Base-by-base conservation (phyloP, 2,888 invertebrate species). In the Drosophila hawaiiensis region DNA sequence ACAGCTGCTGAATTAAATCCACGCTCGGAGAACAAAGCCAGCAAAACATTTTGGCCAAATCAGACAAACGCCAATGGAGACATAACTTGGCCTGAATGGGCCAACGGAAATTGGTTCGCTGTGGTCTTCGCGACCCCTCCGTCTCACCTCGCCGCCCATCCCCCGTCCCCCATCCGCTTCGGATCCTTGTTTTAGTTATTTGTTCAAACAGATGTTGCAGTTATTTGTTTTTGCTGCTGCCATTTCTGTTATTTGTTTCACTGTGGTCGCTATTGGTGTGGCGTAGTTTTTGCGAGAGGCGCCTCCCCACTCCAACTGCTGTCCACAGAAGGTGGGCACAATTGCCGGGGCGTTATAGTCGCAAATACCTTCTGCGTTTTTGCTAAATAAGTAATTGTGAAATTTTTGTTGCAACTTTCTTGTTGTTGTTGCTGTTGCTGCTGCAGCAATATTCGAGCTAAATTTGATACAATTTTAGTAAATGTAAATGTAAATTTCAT, bases 151-250 rank as follows among this genome's bases (percentile, higher is more conserved):
- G 4, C n/a, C n/a, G 7, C 10, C n/a, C 25, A 37, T 19, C 14
- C 41, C 49, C 33, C 19, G 3, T 28, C n/a, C 5, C 16, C n/a
- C 56, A 25, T 64, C 47, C 56, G 53, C 47, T 67, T 52, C 56
- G 76, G 61, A 80, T 84, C 39, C 75, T 81, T 80, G 85, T 89
- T 84, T 83, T 68, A 75, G 68, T 73, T 90, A 90, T 90, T 88
- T 84, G 90, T 90, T 84, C 64, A 69, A 85, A 73, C 84, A 84
- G 84, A 88, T 84, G 84, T 75, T 85, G 90, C 90, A 80, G 33
- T 74, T 81, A 71, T 82, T 79, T 64, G 49, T 53, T 78, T 59
- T 41, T 79, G 69, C 29, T 79, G 67, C n/a, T 28, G 55, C 31
- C 49, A 54, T 61, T 65, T 31, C 28, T 82, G 82, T 81, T 89